Conservation (phyloP, 2,113 vertebrate genomes). For the Amblyornis subalaris region DNA sequence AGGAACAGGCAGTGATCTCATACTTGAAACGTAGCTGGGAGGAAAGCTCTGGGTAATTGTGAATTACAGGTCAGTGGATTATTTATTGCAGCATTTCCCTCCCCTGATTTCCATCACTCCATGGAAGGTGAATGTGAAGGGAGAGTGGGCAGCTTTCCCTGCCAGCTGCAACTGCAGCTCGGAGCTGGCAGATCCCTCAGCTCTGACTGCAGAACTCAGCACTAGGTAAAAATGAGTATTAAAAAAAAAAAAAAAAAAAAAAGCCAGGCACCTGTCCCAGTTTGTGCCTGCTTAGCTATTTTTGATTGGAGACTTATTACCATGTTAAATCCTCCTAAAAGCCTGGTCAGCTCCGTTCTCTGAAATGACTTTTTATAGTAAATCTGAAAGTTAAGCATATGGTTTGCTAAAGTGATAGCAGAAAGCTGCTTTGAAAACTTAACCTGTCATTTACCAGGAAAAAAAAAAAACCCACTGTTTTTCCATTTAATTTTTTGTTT, state of each 20-base stretch:
- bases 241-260: background rate
- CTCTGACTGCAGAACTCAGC: conserved; percentile 8
- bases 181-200: background rate
- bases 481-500: background rate
- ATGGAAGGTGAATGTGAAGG: background rate
- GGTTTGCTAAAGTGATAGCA: conserved; percentile 45
- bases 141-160: background rate
- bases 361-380: conserved; percentile 61
- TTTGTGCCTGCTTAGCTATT: conserved; percentile 55
- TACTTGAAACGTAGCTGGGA: background rate
- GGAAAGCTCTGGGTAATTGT: background rate
- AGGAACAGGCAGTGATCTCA: background rate
- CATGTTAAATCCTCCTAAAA: conserved; percentile 60
- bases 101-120: background rate
- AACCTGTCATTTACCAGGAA: background rate
- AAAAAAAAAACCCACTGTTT: background rate
- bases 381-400: conserved; percentile 60
- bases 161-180: background rate
- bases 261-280: conserved; percentile 44
- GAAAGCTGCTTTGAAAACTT: conserved; percentile 41
- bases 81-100: background rate
- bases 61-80: background rate
- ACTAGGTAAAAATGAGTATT: conserved; percentile 5
- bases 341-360: conserved; percentile 45
- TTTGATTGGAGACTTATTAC: conserved; percentile 51